These are phyloP conservation scores for Drosophila aff. DNA, from an alignment of 1,140 invertebrate genomes.

Conservation along the genomic window DNA sequence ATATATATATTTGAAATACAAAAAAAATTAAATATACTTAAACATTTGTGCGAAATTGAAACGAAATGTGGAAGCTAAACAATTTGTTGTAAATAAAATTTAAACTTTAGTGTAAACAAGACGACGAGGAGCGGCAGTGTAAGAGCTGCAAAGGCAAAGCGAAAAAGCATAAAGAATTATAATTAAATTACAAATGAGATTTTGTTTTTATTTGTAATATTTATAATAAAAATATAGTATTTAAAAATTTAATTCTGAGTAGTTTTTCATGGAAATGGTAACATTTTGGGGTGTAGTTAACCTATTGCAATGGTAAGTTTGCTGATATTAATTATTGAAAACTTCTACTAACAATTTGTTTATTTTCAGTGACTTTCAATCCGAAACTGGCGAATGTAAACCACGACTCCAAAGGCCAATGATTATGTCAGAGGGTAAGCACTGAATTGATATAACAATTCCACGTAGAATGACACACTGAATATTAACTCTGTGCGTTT, in stretches of 20 bases:
- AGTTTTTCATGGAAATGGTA: background rate
- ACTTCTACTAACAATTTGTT: background rate
- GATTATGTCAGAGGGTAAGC: constrained; percentile 50
- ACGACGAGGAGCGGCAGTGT: constrained; percentile 20
- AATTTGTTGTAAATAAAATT: constrained; percentile 84
- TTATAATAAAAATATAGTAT: constrained; percentile 85
- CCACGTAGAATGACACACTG: constrained; percentile 17
- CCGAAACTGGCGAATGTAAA: background rate
- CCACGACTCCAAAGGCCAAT: constrained; percentile 15
- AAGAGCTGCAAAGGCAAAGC: constrained; percentile 56
- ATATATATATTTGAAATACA: constrained; percentile 51
- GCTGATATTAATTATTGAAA: background rate
- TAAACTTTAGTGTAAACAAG: constrained; percentile 79
- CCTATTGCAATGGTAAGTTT: background rate
- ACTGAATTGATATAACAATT: constrained; percentile 30
- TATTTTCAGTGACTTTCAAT: constrained; percentile 1
- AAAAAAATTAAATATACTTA: constrained; percentile 49
- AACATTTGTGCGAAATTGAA: constrained; percentile 63
- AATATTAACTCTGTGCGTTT: constrained; percentile 11
- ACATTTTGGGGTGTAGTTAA: background rate
- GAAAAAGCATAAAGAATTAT: constrained; percentile 70
- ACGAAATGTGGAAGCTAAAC: constrained; percentile 70
- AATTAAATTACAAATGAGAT: constrained; percentile 84
- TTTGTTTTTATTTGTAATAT: constrained; percentile 85
- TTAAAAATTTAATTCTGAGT: constrained; percentile 70